A percentile compares a stretch with the other conserved stretches of the same genome.
These are phyloP conservation scores for Myiotriccus ornatus DNA, from an alignment of 2,797 vertebrate species.

Conservation along the genomic window DNA sequence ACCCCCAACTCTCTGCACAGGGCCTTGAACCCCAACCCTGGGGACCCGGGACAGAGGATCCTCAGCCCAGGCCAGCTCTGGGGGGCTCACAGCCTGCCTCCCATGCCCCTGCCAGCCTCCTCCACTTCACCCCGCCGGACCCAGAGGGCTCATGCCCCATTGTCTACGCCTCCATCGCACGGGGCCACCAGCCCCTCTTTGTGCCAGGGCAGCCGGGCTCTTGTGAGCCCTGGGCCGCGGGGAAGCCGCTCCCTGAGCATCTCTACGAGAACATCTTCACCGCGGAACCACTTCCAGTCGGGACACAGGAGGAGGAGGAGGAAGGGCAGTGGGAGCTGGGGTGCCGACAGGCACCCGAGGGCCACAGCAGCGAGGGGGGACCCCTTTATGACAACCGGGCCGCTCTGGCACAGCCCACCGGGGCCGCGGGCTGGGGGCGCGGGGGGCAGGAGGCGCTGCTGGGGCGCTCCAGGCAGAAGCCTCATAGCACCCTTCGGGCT, in stretches of 20 bases:
- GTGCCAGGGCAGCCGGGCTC: background rate
- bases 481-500: constrained; percentile 58
- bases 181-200: background rate
- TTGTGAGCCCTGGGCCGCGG: background rate
- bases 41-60: background rate
- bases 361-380: background rate
- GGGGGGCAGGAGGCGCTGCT: background rate
- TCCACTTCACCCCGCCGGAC: accelerated
- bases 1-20: background rate
- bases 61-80: accelerated
- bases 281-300: background rate
- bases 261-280: constrained; percentile 74
- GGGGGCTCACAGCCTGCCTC: background rate
- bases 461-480: constrained; percentile 1
- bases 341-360: background rate
- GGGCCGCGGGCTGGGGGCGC: background rate
- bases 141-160: background rate
- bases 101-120: background rate
- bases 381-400: constrained; percentile 68
- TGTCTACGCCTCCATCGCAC: constrained; percentile 68
- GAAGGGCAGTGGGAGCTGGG: background rate
- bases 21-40: background rate
- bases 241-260: constrained; percentile 30
- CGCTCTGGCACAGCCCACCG: background rate
- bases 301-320: background rate